A percentile compares a stretch with the other conserved stretches of the same genome.
Conservation (phyloP, 2,113 vertebrate genomes). For the Brevimyrus niger region DNA sequence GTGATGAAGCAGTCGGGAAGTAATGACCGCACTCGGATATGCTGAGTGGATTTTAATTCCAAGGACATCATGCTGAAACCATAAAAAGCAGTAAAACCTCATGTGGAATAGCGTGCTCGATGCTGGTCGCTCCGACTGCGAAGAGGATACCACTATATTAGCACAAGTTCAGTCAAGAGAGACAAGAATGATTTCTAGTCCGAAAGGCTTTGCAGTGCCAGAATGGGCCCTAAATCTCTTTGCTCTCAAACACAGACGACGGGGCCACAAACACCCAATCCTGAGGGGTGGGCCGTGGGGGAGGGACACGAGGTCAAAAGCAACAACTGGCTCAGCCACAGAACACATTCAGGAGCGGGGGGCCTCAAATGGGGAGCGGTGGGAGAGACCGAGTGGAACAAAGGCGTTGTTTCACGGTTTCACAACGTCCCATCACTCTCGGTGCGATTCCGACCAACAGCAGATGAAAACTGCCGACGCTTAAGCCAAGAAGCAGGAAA, state of each 20-base stretch:
- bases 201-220: neutral
- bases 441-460: neutral
- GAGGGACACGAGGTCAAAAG: neutral
- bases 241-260: neutral
- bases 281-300: neutral
- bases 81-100: neutral
- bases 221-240: neutral
- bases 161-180: neutral
- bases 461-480: neutral
- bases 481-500: neutral
- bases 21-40: neutral
- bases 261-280: neutral
- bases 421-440: neutral
- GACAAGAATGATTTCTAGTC: neutral
- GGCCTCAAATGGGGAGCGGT: neutral
- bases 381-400: neutral
- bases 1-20: neutral
- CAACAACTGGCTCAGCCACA: neutral
- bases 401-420: neutral
- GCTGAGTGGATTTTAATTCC: neutral
- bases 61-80: conserved; percentile 3
- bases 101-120: neutral
- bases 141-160: neutral
- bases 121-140: neutral
- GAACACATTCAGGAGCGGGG: neutral